Evolutionary conservation across 2,113 vertebrate species (phyloP), one percentile per base, ranked within the genome.

Genomic region (Notarius quadriscutis): DNA sequence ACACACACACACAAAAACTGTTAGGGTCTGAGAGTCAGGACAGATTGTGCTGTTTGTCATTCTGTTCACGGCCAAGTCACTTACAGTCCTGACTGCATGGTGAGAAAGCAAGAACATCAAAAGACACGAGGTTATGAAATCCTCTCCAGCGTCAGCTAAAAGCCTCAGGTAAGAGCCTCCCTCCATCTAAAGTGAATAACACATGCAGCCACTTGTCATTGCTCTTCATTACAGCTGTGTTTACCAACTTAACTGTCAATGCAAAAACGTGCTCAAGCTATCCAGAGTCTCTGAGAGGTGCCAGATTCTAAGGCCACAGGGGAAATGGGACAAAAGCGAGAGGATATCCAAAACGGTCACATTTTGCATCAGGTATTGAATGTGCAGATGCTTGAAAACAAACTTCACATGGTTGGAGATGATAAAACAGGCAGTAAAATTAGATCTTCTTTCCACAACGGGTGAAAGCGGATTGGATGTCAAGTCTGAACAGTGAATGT

Each of bases 41-140:
- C 67, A 53, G 72, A 87, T 87, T 90, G 89, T 75, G 85, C 89
- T 89, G 84, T 89, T 86, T 92, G 91, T 89, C 85, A 92, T 93
- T 94, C 92, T 90, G 84, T 90, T 94, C 92, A 91, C 84, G 41
- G 88, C 84, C 86, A 80, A 91, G 84, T 89, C 79, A 87, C 83
- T 90, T 86, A 90, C 92, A 89, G 89, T 89, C 90, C 91, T 85
- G 83, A 65, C 34, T 88, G 91, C 88, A 82, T 86, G 27, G 77
- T 55, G 30, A 83, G 84, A 65, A 57, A 82, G 84, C 48, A 79
- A 63, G 57, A 74, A 58, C 41, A 48, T 62, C 41, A 48, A 51
- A 58, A n/a, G 58, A 67, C 80, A 58, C 77, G 85, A 85, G 48
- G 79, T 75, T 79, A 85, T 4, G 12, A 89, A 80, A 86, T 63